Base-by-base conservation (phyloP, 2,113 vertebrate genomes). In the Bufo bufo region DNA sequence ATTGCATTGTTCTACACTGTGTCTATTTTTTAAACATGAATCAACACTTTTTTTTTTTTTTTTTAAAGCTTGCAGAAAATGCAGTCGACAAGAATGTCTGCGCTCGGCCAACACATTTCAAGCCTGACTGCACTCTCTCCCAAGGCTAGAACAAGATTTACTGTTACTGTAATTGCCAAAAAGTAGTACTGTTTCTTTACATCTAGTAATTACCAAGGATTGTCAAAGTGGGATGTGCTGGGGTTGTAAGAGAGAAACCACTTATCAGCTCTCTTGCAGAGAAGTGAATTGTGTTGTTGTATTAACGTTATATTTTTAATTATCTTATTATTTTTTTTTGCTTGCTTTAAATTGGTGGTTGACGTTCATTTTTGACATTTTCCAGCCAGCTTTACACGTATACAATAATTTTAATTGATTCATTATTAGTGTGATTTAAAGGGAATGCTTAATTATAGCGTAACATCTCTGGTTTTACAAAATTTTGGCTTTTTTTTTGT, bases 1-100 rank as follows among this genome's bases (percentile, higher is more conserved):
- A 84, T 84, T 69, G 81, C 87, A 89, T 89, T 89, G 87, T 84
- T 89, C 72, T 89, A 84, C 71, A 58, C 20, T 84, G 59, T 84
- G 87, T 89, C 56, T 89, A 89, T 89, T 89, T 89, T 89, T 89
- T 84, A 89, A 88, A 89, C 87, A 89, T 89, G 87, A 89, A 82
- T 89, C 87, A 88, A 88, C 86, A 92, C 81, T 92, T 93, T 81
- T 90, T 14, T 82, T 69, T 45, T 87, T 86, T 3, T 84, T 78
- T 52, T 89, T 85, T 3, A n/a, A 58, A 89, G 83, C 80, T 90
- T 83, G 85, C 84, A 85, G 74, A 84, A 84, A 89, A 89, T 59
- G 47, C 81, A 89, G 87, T 75, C 82, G 81, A 84, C 87, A 77
- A 77, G 87, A 65, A 83, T 66, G 72, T 89, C 81, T 89, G 47